Conservation (phyloP, 2,888 invertebrate genomes). For the Electrophaes corylata region DNA sequence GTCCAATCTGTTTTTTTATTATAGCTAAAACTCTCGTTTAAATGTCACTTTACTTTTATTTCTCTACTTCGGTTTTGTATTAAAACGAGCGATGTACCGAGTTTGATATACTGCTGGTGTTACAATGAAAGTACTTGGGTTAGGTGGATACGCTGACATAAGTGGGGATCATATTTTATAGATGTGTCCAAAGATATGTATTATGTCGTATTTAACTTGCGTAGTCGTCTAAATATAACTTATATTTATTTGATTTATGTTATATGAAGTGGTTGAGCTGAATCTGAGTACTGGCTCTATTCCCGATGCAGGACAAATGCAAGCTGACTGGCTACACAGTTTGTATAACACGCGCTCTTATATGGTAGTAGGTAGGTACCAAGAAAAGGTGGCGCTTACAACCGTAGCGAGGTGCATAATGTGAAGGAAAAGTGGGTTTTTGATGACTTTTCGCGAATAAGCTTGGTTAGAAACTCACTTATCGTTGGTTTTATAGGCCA, state of each 20-base stretch:
- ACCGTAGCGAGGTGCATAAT: no score
- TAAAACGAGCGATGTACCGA: slow-evolving; percentile 24
- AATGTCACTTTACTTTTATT: slow-evolving; percentile 28
- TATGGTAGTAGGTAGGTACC: no score
- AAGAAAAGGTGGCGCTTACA: no score
- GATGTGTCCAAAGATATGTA: slow-evolving; percentile 7
- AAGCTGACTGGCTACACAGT: no score
- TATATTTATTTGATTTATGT: not conserved
- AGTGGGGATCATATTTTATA: slow-evolving; percentile 18
- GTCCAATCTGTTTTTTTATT: no score
- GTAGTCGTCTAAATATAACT: not conserved
- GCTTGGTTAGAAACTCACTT: no score
- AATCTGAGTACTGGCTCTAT: not conserved
- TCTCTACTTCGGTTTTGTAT: slow-evolving; percentile 22
- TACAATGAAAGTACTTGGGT: slow-evolving; percentile 25
- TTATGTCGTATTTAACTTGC: slow-evolving; percentile 6
- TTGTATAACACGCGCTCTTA: no score
- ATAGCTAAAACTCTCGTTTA: slow-evolving; percentile 5
- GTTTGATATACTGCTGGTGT: slow-evolving; percentile 28
- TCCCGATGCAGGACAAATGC: not conserved
- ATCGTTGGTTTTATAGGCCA: no score
- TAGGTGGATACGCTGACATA: slow-evolving; percentile 15
- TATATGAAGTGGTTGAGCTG: not conserved
- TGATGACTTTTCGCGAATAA: no score
- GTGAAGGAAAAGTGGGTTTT: no score